These are phyloP conservation scores for Tiliacea citrago DNA, from an alignment of 2,888 invertebrate species.

Conservation along the genomic window DNA sequence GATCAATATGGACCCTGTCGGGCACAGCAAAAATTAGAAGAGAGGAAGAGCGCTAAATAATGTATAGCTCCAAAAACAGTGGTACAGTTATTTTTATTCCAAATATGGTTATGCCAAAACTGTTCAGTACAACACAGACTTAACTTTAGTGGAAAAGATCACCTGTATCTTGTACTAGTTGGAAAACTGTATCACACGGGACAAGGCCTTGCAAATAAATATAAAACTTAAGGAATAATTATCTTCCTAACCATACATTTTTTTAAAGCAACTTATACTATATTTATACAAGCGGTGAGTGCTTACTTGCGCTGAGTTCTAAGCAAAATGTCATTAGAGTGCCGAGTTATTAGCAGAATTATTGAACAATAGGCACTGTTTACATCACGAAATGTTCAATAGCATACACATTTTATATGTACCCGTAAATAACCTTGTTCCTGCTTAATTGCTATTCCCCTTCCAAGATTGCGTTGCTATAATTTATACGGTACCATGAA, in stretches of 20 bases:
- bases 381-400: slow-evolving; percentile 68
- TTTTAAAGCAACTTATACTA: background rate
- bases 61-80: background rate
- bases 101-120: background rate
- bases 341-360: slow-evolving; percentile 22
- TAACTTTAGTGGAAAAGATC: background rate
- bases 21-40: too few species aligned
- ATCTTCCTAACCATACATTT: background rate
- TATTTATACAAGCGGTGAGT: background rate
- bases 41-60: too few species aligned
- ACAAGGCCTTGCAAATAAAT: background rate
- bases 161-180: background rate
- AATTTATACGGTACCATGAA: slow-evolving; percentile 81
- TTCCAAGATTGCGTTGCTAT: slow-evolving; percentile 78
- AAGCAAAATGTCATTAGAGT: slow-evolving; percentile 22
- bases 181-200: background rate
- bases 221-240: background rate
- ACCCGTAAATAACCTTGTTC: slow-evolving; percentile 80
- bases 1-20: too few species aligned
- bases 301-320: slow-evolving; percentile 11
- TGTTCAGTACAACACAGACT: background rate
- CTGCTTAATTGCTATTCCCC: slow-evolving; percentile 82
- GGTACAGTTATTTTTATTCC: background rate
- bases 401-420: slow-evolving; percentile 68
- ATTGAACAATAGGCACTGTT: slow-evolving; percentile 57